phyloP scores from a whole-genome alignment of 1,140 invertebrate genomes.

The Nautilus pompilius region DNA sequence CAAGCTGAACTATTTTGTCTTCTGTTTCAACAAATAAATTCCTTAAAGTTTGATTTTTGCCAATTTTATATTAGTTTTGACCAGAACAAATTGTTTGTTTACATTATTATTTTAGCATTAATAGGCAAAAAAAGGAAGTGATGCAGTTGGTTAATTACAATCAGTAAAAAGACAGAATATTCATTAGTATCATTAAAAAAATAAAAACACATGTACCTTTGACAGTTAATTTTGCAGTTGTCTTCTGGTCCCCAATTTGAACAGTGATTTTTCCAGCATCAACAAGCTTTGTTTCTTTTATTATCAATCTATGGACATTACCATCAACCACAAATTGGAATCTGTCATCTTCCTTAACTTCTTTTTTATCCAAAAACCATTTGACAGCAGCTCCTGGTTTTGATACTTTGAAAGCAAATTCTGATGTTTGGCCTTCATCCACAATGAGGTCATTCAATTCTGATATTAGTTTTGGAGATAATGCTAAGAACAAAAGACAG shows the following conservation, averaged over 20 bases:
- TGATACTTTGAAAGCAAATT: conserved; percentile 53
- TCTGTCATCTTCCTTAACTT: conserved; percentile 63
- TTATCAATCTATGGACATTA: conserved; percentile 37
- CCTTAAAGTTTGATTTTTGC: too few relatives aligned
- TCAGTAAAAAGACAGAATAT: too few relatives aligned
- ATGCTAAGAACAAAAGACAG: background rate
- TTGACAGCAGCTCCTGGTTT: conserved; percentile 52
- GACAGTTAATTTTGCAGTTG: conserved; percentile 40
- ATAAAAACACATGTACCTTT: too few relatives aligned
- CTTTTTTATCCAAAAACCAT: conserved; percentile 55
- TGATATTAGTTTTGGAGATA: conserved; percentile 33
- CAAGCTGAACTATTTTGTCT: too few relatives aligned
- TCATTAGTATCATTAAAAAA: background rate
- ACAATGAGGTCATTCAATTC: too few relatives aligned
- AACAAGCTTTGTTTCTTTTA: conserved; percentile 40
- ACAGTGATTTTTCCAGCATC: conserved; percentile 43
- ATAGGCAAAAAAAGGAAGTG: background rate
- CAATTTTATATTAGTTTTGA: too few relatives aligned
- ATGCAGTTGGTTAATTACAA: too few relatives aligned
- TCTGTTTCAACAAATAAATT: too few relatives aligned
- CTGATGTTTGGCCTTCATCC: conserved; percentile 64
- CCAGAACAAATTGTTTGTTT: background rate
- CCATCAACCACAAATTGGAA: conserved; percentile 61
- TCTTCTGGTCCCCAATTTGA: conserved; percentile 42
- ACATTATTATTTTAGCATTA: background rate